These are phyloP conservation scores for Pantherophis vulpinus DNA, from an alignment of 2,797 vertebrate species.

Conservation along the genomic window DNA sequence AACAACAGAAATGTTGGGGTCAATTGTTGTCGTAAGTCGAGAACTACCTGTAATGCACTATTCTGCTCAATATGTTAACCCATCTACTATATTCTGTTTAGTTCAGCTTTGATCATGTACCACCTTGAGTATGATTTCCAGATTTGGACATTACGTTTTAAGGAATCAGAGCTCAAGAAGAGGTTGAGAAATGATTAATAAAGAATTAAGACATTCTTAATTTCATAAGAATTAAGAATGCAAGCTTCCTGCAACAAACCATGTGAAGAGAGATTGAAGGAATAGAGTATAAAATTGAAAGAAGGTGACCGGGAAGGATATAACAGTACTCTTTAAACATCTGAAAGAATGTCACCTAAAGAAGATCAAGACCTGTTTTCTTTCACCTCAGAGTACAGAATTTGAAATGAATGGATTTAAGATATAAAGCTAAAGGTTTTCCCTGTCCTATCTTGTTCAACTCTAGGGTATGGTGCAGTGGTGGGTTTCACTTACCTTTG, in stretches of 20 bases:
- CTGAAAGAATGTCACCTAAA: not conserved
- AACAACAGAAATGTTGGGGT: no score
- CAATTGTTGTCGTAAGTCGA: no score
- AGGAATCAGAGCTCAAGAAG: not conserved
- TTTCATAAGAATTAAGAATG: not conserved
- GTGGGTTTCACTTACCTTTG: no score
- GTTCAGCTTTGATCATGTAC: not conserved
- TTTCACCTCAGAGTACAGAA: not conserved
- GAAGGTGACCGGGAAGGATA: not conserved
- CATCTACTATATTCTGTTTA: not conserved
- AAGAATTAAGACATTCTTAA: not conserved
- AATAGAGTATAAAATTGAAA: not conserved
- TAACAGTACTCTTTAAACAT: not conserved
- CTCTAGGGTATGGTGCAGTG: not conserved
- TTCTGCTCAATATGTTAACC: not conserved
- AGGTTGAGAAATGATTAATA: not conserved
- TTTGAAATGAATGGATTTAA: not conserved
- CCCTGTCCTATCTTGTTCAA: not conserved
- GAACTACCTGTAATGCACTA: not conserved
- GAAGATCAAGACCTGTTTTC: not conserved
- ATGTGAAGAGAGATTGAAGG: not conserved
- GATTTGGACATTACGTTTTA: not conserved
- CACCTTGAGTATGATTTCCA: not conserved
- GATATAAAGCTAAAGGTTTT: not conserved
- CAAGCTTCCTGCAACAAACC: not conserved